A percentile compares a stretch with the other conserved stretches of the same genome.
Conservation (phyloP, 2,113 vertebrate species). For the Anseranas semipalmata region DNA sequence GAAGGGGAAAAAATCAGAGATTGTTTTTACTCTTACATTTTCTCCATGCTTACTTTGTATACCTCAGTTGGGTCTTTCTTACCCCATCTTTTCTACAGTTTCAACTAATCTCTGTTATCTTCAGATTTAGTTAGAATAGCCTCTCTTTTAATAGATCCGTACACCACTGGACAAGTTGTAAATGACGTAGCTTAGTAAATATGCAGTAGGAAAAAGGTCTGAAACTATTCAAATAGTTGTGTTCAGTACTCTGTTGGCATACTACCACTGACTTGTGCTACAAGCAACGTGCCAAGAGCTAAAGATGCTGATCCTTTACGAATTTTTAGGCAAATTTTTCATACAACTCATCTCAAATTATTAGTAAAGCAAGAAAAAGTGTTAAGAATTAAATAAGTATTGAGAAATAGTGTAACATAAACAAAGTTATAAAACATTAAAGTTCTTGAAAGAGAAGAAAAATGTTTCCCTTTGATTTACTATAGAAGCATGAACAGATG, state of each 20-base stretch:
- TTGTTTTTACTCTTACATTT: not conserved
- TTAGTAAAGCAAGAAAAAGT: not conserved
- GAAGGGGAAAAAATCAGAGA: not conserved
- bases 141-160: not conserved
- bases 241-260: not conserved
- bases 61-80: not conserved
- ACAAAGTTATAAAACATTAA: slow-evolving; percentile 2
- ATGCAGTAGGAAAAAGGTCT: not conserved
- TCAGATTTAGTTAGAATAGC: not conserved
- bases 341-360: not conserved
- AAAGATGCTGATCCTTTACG: not conserved
- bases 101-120: not conserved
- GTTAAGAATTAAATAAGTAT: not conserved
- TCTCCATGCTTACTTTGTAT: not conserved
- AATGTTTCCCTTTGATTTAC: slow-evolving; percentile 33
- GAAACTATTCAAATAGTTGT: not conserved
- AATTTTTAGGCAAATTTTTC: not conserved
- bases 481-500: slow-evolving; percentile 36
- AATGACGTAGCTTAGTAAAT: not conserved
- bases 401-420: not conserved
- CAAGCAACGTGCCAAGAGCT: not conserved
- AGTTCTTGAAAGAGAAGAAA: slow-evolving; percentile 26
- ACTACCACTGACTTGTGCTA: not conserved
- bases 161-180: not conserved
- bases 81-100: not conserved